Evolutionary conservation across 2,797 vertebrate species (phyloP), one percentile per base, ranked within the genome.

Genomic region (Halcyon chelicuti): DNA sequence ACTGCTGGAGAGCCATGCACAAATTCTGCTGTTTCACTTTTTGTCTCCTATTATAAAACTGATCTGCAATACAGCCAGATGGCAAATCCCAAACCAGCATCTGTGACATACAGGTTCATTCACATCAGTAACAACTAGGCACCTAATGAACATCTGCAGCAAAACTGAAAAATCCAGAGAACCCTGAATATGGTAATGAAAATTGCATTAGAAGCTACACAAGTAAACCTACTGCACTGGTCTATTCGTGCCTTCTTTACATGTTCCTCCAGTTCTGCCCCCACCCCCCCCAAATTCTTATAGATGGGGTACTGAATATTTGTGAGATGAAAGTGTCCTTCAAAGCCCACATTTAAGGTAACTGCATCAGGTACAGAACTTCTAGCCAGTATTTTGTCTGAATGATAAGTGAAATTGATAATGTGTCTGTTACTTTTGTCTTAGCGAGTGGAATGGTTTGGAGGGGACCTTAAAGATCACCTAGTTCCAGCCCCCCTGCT

Each of bases 51-150:
- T 65, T 85, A 15, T 23, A 74, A 68, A 77, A 80, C 26, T 49
- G 58, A 54, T 42, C 75, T 80, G 75, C 72, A 70, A 31, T 54
- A 75, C 19, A 94, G 44, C 37, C 84, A 79, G 75, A 87, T 93
- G 72, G 62, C 40, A 96, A 94, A 91, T 51, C 72, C 72, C 82
- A 94, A 52, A 66, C 47, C 54, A 90, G 20, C 66, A 78, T 22
- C 54, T 21, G 60, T 78, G 54, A 75, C 23, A 4, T 61, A 13
- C 66, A 58, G 42, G 55, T 86, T 88, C 46, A 39, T 73, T 75
- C 62, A 25, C 51, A 61, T 81, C 52, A 71, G n/a, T 72, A 91
- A 66, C 40, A 57, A 49, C 40, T 29, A 49, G 35, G 54, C 66
- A 91, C 63, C 68, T 39, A 44, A 35, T 60, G 15, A 70, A 62